A percentile compares a stretch with the other conserved stretches of the same genome.
These are phyloP conservation scores for Diabrotica virgifera DNA, from an alignment of 1,140 invertebrate genomes.

Conservation along the genomic window DNA sequence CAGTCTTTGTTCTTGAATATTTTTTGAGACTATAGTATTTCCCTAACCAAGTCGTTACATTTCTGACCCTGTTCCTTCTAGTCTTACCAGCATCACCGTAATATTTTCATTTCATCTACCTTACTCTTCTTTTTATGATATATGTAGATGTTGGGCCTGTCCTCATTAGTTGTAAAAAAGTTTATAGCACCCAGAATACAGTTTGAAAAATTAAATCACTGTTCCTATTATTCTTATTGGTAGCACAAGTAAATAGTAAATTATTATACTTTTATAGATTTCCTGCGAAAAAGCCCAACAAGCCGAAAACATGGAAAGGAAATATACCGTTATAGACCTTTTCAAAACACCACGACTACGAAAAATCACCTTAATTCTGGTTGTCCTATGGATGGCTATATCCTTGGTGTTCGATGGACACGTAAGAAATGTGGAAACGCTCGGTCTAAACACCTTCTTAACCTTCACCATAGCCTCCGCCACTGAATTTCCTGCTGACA, in stretches of 20 bases:
- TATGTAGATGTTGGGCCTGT: too few species aligned
- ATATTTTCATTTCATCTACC: too few species aligned
- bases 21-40: too few species aligned
- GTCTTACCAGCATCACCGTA: too few species aligned
- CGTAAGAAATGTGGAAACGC: constrained; percentile 76
- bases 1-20: too few species aligned
- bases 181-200: too few species aligned
- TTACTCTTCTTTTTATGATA: too few species aligned
- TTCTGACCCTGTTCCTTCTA: too few species aligned
- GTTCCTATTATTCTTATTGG: too few species aligned
- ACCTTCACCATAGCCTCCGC: constrained; percentile 81
- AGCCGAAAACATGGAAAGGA: constrained; percentile 63
- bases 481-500: constrained; percentile 80
- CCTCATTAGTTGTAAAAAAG: too few species aligned
- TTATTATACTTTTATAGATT: not conserved
- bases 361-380: constrained; percentile 69
- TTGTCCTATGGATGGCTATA: constrained; percentile 82
- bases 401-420: constrained; percentile 85
- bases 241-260: not conserved
- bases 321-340: constrained; percentile 74
- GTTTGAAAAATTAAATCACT: too few species aligned
- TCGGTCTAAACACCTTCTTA: constrained; percentile 74
- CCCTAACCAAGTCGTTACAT: too few species aligned
- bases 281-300: constrained; percentile 59
- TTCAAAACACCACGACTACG: constrained; percentile 71